Conservation (phyloP, 2,113 vertebrate genomes). For the Xiphorhynchus elegans region DNA sequence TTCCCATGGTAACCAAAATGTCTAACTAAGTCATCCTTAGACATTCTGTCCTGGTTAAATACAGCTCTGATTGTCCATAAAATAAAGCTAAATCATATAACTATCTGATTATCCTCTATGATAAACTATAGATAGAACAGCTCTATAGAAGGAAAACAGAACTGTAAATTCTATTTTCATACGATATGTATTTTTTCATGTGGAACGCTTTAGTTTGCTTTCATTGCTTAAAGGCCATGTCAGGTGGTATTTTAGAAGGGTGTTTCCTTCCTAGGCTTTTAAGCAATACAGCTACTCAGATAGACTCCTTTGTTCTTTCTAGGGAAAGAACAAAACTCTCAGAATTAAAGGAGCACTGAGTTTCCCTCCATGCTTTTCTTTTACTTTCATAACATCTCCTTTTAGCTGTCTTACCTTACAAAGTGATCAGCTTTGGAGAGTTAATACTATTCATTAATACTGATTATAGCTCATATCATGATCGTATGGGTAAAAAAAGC, state of each 20-base stretch:
- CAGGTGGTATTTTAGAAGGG: neutral
- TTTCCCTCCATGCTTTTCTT: neutral
- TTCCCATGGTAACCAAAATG: constrained; percentile 1
- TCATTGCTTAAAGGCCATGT: neutral
- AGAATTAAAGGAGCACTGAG: neutral
- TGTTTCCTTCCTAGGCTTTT: neutral
- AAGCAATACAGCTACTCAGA: neutral
- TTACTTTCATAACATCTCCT: neutral
- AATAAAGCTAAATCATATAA: neutral
- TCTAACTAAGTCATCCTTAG: neutral
- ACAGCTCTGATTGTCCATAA: neutral
- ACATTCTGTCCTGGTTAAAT: neutral
- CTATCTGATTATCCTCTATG: neutral
- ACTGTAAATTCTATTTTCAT: neutral
- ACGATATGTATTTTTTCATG: neutral
- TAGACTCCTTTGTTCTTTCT: neutral
- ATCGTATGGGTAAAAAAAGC: neutral
- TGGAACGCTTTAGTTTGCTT: neutral
- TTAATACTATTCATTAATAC: neutral
- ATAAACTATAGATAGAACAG: neutral
- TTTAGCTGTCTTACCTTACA: neutral
- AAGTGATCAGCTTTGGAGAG: neutral
- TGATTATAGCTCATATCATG: neutral
- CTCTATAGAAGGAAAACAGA: neutral
- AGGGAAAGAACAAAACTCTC: neutral